Base-by-base conservation (phyloP, 2,113 vertebrate genomes). In the Aegotheles bennettii region DNA sequence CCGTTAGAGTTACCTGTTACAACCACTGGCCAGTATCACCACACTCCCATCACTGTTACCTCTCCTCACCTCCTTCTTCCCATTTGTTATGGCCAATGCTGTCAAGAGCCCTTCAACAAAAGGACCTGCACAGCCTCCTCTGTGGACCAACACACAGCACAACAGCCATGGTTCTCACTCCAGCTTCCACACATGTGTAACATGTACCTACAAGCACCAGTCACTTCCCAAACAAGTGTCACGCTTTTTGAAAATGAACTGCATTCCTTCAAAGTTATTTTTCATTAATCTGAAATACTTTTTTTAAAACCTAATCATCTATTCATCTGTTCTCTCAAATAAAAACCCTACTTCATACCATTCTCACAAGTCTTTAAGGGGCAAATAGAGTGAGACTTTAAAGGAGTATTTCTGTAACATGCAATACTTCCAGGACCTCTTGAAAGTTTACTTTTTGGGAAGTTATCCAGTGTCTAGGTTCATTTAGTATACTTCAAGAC, bases 31-130 rank as follows among this genome's bases (percentile, higher is more conserved):
- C 56, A 19, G 35, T 43, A 42, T 20, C 16, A 38, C 20, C 65
- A 35, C 0, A 0, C 33, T 82, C 14, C 13, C 47, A 67, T 19
- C 0, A 0, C 50, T 25, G 10, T 21, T 42, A 36, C 10, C 2
- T 0, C n/a, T 57, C 51, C 31, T 53, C 3, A 3, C 4, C 60
- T 38, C 31, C 54, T 71, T n/a, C 47, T 9, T 31, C 16, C 43
- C 11, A 3, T 28, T 67, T 54, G 38, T 36, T 50, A 51, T 2
- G 3, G 47, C 10, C 36, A 53, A 51, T 1, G 3, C 33, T 35
- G 40, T 28, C 82, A n/a, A 87, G 12, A 69, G 36, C 24, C 16
- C 35, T 24, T 10, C 38, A 35, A 26, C 33, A 11, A 40, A 65
- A 77, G 67, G 63, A 23, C 24, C 24, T 19, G 43, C 13, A n/a